Base-by-base conservation (phyloP, 2,888 invertebrate species). In the Mesorhabditis belari region DNA sequence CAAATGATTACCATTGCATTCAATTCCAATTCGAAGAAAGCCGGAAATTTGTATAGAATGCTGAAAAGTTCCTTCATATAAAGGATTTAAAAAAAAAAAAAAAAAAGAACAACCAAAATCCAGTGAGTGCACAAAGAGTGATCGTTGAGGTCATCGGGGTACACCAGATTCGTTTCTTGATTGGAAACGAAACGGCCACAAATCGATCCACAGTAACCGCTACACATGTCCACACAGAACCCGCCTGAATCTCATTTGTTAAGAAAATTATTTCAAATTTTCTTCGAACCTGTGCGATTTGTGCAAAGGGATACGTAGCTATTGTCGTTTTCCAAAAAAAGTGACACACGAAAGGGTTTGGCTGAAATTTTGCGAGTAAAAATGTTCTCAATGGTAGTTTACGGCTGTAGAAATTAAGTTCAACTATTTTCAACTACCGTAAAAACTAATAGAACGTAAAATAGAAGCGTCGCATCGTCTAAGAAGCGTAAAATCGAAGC, bases 171-270 rank as follows among this genome's bases (percentile, higher is more conserved):
- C 76, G 62, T 29, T 66, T 70, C 27, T 73, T 64, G 24, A 77
- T 63, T 49, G 77, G 77, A 55, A 73, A 77, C 17, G 69, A 64
- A 21, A 77, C 75, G 27, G 78, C 77, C n/a, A 77, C 63, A 53
- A 75, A 77, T 5, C 77, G 73, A 57, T 77, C 77, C 6, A 77
- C 70, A 4, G 77, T 78, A 5, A 77, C 75, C 12, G 78, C 77
- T n/a, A 77, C 77, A 52, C 75, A 77, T 21, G 78, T 79, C 75
- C 75, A 77, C 21, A 77, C 77, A 6, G 73, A 73, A 12, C 74
- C 75, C 58, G 49, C 57, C 57, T 61, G 3, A 55, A 26, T 25
- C 12, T 55, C 17, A 25, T 17, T 23, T 9, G 17, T 55, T 55
- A 12, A 1, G n/a, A n/a, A n/a, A n/a, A n/a, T n/a, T n/a, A n/a